Evolutionary conservation across 2,113 vertebrate genomes (phyloP).

Genomic region (Rhinolophus sinicus): DNA sequence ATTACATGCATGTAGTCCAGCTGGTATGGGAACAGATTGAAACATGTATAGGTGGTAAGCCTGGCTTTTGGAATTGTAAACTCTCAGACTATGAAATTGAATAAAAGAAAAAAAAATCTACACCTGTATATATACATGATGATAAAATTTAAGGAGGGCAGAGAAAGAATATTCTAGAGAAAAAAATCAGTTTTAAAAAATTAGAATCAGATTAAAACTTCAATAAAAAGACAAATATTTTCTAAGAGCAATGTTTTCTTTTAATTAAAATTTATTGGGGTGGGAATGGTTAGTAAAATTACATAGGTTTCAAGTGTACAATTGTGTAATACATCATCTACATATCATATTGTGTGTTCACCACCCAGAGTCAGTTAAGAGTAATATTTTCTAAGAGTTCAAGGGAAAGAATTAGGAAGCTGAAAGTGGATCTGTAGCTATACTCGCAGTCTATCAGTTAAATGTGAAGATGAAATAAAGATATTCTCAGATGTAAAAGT

Average conservation of each 20-base stretch:
- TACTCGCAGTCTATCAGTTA: not conserved
- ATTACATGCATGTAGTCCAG: too few species aligned
- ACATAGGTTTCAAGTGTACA: too few species aligned
- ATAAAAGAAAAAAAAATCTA: not conserved
- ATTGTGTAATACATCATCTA: too few species aligned
- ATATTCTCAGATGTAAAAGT: not conserved
- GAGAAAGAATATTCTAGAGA: not conserved
- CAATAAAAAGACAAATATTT: not conserved
- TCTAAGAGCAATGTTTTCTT: too few species aligned
- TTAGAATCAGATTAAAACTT: not conserved
- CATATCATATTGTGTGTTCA: too few species aligned
- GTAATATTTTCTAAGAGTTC: not conserved
- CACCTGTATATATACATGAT: not conserved
- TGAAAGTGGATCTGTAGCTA: not conserved
- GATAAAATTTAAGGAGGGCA: not conserved
- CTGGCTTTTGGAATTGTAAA: not conserved
- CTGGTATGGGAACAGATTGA: not conserved
- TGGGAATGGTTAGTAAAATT: too few species aligned
- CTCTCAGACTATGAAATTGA: not conserved
- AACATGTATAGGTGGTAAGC: not conserved
- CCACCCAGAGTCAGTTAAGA: not conserved
- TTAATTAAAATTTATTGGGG: too few species aligned
- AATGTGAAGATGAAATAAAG: not conserved
- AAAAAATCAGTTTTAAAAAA: not conserved
- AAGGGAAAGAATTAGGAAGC: not conserved